Evolutionary conservation across 1,140 invertebrate species (phyloP), one percentile per base, ranked within the genome.

Genomic region (Popillia japonica): DNA sequence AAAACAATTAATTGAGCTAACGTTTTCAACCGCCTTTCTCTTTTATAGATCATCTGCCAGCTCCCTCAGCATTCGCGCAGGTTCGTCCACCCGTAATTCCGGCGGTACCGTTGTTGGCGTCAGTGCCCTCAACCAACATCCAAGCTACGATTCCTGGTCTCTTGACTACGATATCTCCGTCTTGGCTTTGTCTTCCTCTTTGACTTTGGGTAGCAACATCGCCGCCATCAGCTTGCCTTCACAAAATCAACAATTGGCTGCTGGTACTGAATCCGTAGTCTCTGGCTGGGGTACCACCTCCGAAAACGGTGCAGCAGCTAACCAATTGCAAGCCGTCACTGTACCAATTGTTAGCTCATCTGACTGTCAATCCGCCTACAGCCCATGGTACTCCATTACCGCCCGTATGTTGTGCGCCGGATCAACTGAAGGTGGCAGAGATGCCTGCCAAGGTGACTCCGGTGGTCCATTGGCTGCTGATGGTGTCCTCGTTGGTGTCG

Each of bases 21-120:
- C n/a, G n/a, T n/a, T n/a, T n/a, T n/a, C n/a, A n/a, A n/a, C n/a
- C n/a, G n/a, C n/a, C n/a, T n/a, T n/a, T n/a, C n/a, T n/a, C n/a
- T n/a, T 48, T 10, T 48, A 10, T n/a, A 41, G 22, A 10, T 10
- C 9, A 8, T 4, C 59, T 20, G 17, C 20, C 87, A 81, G 85
- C 79, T 74, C 55, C 40, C 20, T 78, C 40, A 78, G 48, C 27
- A n/a, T 76, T 4, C 40, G 75, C 8, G 8, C 75, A 42, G 75
- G 75, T 14, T 17, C 8, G 14, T 11, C 40, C 14, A 20, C 23
- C 14, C 7, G 20, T 8, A 34, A 76, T 23, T 42, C n/a, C 22
- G 75, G 75, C 2, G 75, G 75, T 22, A 55, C 8, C 41, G 7
- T 55, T 6, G 14, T 17, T 14, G 2, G 0, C 10, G 44, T 76